Conservation (phyloP, 2,113 vertebrate genomes). For the Arvicanthis niloticus region DNA sequence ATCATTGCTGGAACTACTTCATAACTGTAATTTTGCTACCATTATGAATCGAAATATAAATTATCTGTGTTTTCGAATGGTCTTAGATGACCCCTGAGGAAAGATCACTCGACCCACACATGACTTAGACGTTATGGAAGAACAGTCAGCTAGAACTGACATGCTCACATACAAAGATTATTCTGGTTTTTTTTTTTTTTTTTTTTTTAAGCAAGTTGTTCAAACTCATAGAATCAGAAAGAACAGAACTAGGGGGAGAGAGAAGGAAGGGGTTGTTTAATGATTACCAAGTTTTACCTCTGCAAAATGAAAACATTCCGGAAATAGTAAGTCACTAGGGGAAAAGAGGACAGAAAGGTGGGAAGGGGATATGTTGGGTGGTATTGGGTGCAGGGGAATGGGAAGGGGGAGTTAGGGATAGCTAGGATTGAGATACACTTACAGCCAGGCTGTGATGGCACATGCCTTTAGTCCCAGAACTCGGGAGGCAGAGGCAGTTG, state of each 20-base stretch:
- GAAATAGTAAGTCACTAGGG: not conserved
- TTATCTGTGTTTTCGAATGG: not conserved
- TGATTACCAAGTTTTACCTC: not conserved
- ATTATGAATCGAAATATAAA: not conserved
- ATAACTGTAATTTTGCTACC: not conserved
- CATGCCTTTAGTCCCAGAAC: not conserved
- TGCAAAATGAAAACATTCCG: not conserved
- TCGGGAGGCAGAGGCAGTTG: not conserved
- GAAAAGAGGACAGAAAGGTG: not conserved
- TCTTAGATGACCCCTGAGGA: not conserved
- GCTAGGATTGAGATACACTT: not conserved
- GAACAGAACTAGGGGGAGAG: not conserved
- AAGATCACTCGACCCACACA: not conserved
- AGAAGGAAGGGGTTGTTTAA: not conserved
- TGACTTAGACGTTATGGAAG: not conserved
- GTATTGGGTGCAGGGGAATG: not conserved
- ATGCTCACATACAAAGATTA: not conserved
- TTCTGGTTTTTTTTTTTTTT: not conserved
- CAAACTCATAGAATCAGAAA: not conserved
- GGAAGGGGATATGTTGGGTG: not conserved
- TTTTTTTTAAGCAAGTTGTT: not conserved
- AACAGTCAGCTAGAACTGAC: not conserved
- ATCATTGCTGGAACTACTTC: not conserved
- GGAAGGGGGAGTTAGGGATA: too few species aligned
- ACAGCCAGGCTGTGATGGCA: not conserved